These are phyloP conservation scores for Bathynomus jamesi DNA, from an alignment of 1,140 invertebrate genomes.

Conservation along the genomic window DNA sequence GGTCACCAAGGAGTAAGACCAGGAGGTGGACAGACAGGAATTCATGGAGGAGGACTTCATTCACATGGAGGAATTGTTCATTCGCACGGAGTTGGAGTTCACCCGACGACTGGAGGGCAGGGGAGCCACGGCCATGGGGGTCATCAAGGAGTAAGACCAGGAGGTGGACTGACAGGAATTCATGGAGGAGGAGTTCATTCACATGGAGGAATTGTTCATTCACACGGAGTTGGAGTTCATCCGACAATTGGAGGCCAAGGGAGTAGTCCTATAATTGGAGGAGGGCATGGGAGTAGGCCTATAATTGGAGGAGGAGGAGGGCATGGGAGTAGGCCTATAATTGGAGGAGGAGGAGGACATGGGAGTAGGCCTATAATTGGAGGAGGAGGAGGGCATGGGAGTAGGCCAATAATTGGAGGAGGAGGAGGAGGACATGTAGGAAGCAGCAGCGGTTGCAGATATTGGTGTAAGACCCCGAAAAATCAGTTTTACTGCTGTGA, in stretches of 20 bases:
- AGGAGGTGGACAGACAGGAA: not conserved
- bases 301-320: not conserved
- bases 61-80: too few species aligned
- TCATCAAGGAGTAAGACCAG: not conserved
- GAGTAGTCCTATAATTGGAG: too few species aligned
- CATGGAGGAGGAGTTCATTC: too few species aligned
- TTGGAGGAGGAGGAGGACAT: too few species aligned
- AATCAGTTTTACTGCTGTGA: constrained; percentile 9
- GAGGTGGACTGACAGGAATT: not conserved
- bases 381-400: too few species aligned
- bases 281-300: too few species aligned
- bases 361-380: too few species aligned
- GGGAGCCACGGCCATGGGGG: not conserved
- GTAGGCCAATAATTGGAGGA: too few species aligned
- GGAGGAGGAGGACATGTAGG: not conserved
- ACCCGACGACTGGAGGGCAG: too few species aligned
- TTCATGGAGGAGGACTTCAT: not conserved
- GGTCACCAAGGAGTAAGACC: not conserved
- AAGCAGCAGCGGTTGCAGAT: constrained; percentile 5
- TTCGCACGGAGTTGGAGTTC: not conserved
- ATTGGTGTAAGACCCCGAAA: constrained; percentile 12
- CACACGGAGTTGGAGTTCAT: not conserved
- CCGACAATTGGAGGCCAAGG: too few species aligned
- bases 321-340: not conserved
- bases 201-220: not conserved